Evolutionary conservation across 2,113 vertebrate genomes (phyloP).

Genomic region (Corythoichthys intestinalis): DNA sequence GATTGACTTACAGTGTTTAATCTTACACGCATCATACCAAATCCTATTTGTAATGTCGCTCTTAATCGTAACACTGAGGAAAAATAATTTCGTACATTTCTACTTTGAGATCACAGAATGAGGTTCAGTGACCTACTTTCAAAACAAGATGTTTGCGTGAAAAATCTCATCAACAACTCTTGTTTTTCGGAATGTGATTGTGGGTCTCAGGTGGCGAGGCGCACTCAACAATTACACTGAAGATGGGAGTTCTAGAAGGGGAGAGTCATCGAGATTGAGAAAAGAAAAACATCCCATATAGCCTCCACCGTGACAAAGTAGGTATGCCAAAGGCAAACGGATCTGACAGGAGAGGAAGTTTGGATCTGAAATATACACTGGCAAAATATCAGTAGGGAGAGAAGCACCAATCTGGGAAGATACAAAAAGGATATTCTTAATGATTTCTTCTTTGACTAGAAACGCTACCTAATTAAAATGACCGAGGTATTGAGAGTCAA

Average conservation of each 20-base stretch:
- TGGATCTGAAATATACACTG: conserved; percentile 6
- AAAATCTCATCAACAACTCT: conserved; percentile 29
- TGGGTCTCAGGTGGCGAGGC: conserved; percentile 70
- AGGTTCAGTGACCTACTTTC: conserved; percentile 40
- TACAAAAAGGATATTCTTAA: background rate
- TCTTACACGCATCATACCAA: too few species aligned
- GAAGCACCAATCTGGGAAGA: background rate
- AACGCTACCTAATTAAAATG: conserved; percentile 24
- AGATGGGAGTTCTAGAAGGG: conserved; percentile 56
- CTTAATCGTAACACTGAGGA: background rate
- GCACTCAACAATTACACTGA: conserved; percentile 63
- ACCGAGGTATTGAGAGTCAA: conserved; percentile 4
- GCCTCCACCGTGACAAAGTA: conserved; percentile 18
- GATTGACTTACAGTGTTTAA: too few species aligned
- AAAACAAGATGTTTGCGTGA: conserved; percentile 25
- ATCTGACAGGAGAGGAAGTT: conserved; percentile 17
- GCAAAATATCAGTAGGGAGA: background rate
- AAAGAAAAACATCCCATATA: conserved; percentile 35
- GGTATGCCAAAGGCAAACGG: conserved; percentile 21
- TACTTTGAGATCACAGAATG: background rate
- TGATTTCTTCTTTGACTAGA: conserved; percentile 8
- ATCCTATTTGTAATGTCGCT: background rate
- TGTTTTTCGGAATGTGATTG: conserved; percentile 39
- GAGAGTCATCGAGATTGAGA: conserved; percentile 33
- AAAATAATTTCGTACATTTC: background rate